Percentiles rank a stretch among this genome's conserved stretches.
phyloP scores from a whole-genome alignment of 2,888 invertebrate genomes.

The Taphrorychus bicolor region DNA sequence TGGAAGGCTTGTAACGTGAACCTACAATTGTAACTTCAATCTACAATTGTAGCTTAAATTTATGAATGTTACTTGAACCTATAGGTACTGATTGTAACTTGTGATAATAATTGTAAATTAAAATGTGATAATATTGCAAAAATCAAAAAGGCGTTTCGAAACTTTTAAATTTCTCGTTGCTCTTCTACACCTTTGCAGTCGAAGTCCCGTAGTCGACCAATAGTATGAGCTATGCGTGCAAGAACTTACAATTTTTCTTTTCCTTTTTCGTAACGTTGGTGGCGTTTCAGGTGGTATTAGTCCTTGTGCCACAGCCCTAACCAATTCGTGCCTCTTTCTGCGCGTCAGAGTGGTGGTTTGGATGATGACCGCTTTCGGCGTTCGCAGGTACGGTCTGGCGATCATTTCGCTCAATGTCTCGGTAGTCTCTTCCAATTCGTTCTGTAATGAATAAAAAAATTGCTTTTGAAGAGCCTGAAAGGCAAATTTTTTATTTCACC shows the following conservation, averaged over 20 bases:
- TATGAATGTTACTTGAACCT: no score
- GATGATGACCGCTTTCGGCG: conserved; percentile 68
- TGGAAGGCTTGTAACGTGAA: no score
- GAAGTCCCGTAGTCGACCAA: not conserved
- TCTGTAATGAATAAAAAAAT: conserved; percentile 57
- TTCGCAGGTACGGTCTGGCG: conserved; percentile 68
- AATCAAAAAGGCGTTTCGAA: no score
- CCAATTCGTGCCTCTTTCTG: conserved; percentile 69
- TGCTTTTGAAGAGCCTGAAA: no score
- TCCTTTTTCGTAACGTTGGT: conserved; percentile 64
- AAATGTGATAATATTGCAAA: no score
- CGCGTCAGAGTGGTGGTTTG: conserved; percentile 67
- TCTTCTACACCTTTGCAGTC: no score
- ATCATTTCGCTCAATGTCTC: conserved; percentile 72
- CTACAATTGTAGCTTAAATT: no score
- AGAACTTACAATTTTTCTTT: conserved; percentile 52
- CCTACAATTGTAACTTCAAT: no score
- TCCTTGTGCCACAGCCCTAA: conserved; percentile 67
- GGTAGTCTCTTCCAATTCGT: conserved; percentile 70
- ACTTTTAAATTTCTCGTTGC: no score
- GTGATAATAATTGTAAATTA: no score
- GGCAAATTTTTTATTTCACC: no score
- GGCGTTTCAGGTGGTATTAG: conserved; percentile 68
- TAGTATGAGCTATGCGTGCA: not conserved
- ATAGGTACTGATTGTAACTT: no score